Evolutionary conservation across 2,797 vertebrate genomes (phyloP).

Genomic region (Oreonectes daqikongensis): DNA sequence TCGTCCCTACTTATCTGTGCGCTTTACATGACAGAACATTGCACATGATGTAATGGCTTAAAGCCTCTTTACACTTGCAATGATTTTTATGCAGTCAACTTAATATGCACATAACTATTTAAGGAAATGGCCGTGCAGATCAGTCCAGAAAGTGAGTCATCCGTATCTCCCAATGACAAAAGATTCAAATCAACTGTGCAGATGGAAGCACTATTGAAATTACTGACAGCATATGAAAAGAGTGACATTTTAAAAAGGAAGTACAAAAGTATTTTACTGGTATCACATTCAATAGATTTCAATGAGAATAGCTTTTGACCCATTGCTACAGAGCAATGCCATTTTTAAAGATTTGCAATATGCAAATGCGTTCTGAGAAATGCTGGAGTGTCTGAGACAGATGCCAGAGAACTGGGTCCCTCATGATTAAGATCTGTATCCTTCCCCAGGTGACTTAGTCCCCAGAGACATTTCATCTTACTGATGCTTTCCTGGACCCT

Average conservation of each 20-base stretch:
- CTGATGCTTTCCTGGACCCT: slow-evolving; percentile 47
- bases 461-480: slow-evolving; percentile 58
- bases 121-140: slow-evolving; percentile 30
- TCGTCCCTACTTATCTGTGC: background rate
- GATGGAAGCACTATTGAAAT: slow-evolving; percentile 2
- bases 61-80: slow-evolving; percentile 18
- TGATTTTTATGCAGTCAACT: slow-evolving; percentile 10
- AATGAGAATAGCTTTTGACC: slow-evolving; percentile 37
- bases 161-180: slow-evolving; percentile 31
- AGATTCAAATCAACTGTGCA: slow-evolving; percentile 47
- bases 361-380: slow-evolving; percentile 44
- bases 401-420: slow-evolving; percentile 74
- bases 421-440: slow-evolving; percentile 73
- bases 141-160: slow-evolving; percentile 34
- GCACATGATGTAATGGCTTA: slow-evolving; percentile 1
- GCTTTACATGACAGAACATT: background rate
- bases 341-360: slow-evolving; percentile 50
- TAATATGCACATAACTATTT: slow-evolving; percentile 35
- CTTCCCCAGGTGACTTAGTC: slow-evolving; percentile 66
- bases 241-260: slow-evolving; percentile 1
- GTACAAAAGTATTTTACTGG: slow-evolving; percentile 1
- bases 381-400: slow-evolving; percentile 32
- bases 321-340: slow-evolving; percentile 1
- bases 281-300: slow-evolving; percentile 31
- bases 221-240: slow-evolving; percentile 32